These are phyloP conservation scores for Venusia cambrica DNA, from an alignment of 2,888 invertebrate genomes.

Conservation along the genomic window DNA sequence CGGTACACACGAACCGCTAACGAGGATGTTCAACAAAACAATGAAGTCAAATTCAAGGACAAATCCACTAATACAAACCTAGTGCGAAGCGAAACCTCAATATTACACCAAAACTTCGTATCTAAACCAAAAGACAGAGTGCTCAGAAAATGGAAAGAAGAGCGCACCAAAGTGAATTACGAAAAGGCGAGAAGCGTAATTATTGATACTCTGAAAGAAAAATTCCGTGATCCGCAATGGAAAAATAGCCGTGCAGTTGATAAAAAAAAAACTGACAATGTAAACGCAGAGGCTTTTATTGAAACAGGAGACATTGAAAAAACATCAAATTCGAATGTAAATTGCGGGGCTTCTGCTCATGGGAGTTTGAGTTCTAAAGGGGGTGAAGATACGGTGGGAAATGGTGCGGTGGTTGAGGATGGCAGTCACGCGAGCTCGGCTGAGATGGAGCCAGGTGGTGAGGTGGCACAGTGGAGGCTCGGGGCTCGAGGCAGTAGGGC, in stretches of 20 bases:
- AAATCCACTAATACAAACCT: slow-evolving; percentile 44
- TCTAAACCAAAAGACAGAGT: slow-evolving; percentile 50
- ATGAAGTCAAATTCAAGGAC: slow-evolving; percentile 34
- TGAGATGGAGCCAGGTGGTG: slow-evolving; percentile 72
- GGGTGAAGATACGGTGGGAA: slow-evolving; percentile 43
- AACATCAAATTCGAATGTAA: slow-evolving; percentile 71
- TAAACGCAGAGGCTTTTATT: slow-evolving; percentile 48
- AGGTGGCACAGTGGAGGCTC: slow-evolving; percentile 70
- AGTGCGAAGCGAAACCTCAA: slow-evolving; percentile 35
- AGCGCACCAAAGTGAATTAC: slow-evolving; percentile 55
- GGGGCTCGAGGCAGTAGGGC: slow-evolving; percentile 66
- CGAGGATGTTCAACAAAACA: slow-evolving; percentile 28
- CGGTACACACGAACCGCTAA: slow-evolving; percentile 16
- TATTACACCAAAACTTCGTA: slow-evolving; percentile 29
- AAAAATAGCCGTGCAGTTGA: slow-evolving; percentile 41
- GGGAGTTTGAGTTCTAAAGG: slow-evolving; percentile 38
- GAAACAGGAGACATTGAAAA: slow-evolving; percentile 67
- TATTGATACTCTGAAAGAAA: slow-evolving; percentile 71
- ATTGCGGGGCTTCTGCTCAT: slow-evolving; percentile 38
- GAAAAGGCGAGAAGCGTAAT: slow-evolving; percentile 63
- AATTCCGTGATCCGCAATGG: slow-evolving; percentile 46
- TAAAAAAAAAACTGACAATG: slow-evolving; percentile 49
- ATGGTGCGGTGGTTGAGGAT: slow-evolving; percentile 47
- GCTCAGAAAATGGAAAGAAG: slow-evolving; percentile 65
- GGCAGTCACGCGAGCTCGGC: slow-evolving; percentile 68